Base-by-base conservation (phyloP, 2,888 invertebrate species). In the Axea sp. region DNA sequence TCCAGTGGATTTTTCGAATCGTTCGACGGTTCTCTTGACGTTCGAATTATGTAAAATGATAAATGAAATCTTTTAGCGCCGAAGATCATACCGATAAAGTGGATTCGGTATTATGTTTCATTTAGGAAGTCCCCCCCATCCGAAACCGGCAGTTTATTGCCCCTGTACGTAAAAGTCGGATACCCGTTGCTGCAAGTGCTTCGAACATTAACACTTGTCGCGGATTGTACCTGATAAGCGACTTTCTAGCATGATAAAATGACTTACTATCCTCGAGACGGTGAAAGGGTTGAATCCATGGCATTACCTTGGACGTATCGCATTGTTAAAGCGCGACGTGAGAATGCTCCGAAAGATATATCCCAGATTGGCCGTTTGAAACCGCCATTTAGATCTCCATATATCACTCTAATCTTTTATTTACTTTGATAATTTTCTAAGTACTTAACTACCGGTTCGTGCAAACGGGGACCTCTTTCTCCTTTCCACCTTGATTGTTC, bases 381-480 rank as follows among this genome's bases (percentile, higher is more conserved):
- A 68, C 68, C 51, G 28, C 11, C 68, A 59, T 37, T 59, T 68
- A 68, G 45, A 51, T 41, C 57, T 43, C 45, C 37, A 53, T 60
- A 53, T 22, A 69, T 53, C 69, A 60, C n/a, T 31, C 53, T 53
- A 60, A 69, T 69, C 69, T 53, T 68, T 60, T 60, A 60, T 69
- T 69, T 69, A 31, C 60, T 30, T 68, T 68, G 43, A 68, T 60
- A 31, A 68, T 69, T 53, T 45, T 60, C 51, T 60, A 60, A 69
- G 22, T 60, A 31, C 53, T 45, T 51, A 60, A 69, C 60, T 69
- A 37, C 60, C 19, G 60, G 59, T 37, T 68, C 12, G 33, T n/a
- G 17, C 28, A 14, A 15, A 17, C 22, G 31, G 17, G 1, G 1
- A 49, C 28, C 33, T 49, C 39, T 37, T 45, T 39, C 12, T 26